Evolutionary conservation across 2,888 invertebrate genomes (phyloP), one percentile per base, ranked within the genome.

Genomic region (Platycheirus albimanus): DNA sequence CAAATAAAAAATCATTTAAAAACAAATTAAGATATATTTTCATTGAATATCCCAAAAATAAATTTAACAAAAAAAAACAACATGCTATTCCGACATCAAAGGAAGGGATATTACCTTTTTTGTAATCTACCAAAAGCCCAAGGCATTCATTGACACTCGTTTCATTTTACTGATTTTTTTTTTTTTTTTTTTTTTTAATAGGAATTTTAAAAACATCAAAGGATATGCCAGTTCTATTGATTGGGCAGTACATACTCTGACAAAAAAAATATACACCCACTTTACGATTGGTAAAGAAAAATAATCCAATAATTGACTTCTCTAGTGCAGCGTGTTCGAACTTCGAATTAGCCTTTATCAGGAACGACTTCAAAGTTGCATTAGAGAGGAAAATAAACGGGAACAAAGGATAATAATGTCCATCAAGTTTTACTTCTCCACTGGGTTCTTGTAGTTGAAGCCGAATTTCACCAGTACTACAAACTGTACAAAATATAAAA

Each of bases 341-440:
- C 51, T 51, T 52, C 51, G n/a, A 61, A 61, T 71, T 63, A 63
- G 51, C 51, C 43, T 63, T 52, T 43, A 43, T 51, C 61, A 63
- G 43, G 13, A 56, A 19, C 38, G 13, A 24, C 38, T 41, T 56
- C 56, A 56, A 56, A 56, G 56, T 56, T 56, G 56, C 11, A 43
- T 6, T 49, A 7, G n/a, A 13, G 13, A 49, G 28, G 8, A 33
- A 33, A 56, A 17, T 10, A 30, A 11, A 10, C 38, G 5, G 20
- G 41, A 41, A 41, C 10, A 13, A 24, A 1, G 56, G 38, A 56
- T 56, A 38, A 41, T 38, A 56, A 41, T 56, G 56, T 41, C 41
- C 24, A 56, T 56, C 38, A 41, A 41, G 7, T 11, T 13, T 20
- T 24, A 41, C 15, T 24, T 13, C 24, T 56, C 15, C 15, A 13